Evolutionary conservation across 2,797 vertebrate species (phyloP).

Genomic region (Enteromius paludinosus): DNA sequence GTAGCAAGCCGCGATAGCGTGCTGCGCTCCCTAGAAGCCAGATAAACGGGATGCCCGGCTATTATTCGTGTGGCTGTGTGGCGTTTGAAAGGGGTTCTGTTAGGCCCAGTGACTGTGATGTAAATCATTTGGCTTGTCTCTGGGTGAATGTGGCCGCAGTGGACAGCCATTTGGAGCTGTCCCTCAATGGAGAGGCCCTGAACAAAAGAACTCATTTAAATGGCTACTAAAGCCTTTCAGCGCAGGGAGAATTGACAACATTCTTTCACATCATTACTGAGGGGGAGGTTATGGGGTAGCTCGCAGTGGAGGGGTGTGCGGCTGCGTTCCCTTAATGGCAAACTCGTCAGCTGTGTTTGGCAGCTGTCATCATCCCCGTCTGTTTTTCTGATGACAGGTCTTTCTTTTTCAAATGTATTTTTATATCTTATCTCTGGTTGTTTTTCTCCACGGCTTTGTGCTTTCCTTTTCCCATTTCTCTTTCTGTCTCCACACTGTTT

Average conservation of each 20-base stretch:
- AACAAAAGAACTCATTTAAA: conserved; percentile 84
- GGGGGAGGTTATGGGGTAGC: conserved; percentile 71
- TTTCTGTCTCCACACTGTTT: conserved; percentile 66
- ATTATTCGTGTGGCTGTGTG: conserved; percentile 62
- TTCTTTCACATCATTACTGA: conserved; percentile 86
- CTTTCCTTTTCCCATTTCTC: conserved; percentile 57
- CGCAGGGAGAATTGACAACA: conserved; percentile 79
- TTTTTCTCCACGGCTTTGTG: conserved; percentile 44
- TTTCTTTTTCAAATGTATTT: conserved; percentile 60
- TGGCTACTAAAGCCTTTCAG: conserved; percentile 82
- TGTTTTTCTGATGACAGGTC: conserved; percentile 46
- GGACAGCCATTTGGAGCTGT: conserved; percentile 78
- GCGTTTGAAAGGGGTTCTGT: conserved; percentile 67
- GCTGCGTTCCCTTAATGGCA: conserved; percentile 62
- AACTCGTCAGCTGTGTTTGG: conserved; percentile 69
- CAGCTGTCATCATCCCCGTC: conserved; percentile 67
- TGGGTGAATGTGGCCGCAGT: conserved; percentile 74
- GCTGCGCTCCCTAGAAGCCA: conserved; percentile 39
- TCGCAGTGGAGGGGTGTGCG: conserved; percentile 47
- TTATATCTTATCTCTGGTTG: conserved; percentile 66
- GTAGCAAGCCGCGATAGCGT: conserved; percentile 36
- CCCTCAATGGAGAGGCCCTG: conserved; percentile 73
- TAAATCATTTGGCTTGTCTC: conserved; percentile 72
- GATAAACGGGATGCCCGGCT: conserved; percentile 58
- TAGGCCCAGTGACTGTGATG: conserved; percentile 73